A percentile compares a stretch with the other conserved stretches of the same genome.
Evolutionary conservation across 2,888 invertebrate genomes (phyloP).

Genomic region (Tenthredo livida): DNA sequence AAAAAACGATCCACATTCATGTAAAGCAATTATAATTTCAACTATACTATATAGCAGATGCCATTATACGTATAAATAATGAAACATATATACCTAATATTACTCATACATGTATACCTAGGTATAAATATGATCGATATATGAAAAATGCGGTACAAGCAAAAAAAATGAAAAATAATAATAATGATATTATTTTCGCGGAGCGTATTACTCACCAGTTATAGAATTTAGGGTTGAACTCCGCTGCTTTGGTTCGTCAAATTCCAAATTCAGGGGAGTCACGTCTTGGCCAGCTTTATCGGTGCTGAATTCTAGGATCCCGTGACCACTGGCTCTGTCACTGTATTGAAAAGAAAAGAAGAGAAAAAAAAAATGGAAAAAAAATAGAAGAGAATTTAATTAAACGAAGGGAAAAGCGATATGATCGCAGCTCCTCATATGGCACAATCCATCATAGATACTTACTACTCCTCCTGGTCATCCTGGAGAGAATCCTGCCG

Average conservation of each 20-base stretch:
- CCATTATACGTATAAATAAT: neutral
- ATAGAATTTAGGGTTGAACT: conserved; percentile 88
- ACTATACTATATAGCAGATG: neutral
- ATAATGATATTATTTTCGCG: neutral
- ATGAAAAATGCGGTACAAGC: neutral
- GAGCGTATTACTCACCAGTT: conserved; percentile 81
- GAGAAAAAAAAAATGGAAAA: neutral
- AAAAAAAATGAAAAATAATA: too few relatives aligned
- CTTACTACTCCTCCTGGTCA: conserved; percentile 75
- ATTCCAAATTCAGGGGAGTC: conserved; percentile 91
- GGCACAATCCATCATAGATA: neutral
- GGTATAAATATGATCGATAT: neutral
- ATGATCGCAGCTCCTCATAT: too few relatives aligned
- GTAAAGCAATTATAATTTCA: neutral
- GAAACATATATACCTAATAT: neutral
- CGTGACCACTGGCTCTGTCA: conserved; percentile 81
- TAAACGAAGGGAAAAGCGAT: neutral
- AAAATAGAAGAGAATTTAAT: neutral
- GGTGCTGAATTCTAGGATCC: conserved; percentile 91
- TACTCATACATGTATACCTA: neutral
- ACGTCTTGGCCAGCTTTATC: conserved; percentile 93
- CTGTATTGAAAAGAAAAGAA: conserved; percentile 64
- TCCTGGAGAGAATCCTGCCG: conserved; percentile 74
- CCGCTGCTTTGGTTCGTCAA: conserved; percentile 84
- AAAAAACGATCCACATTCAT: neutral